Evolutionary conservation across 2,888 invertebrate genomes (phyloP), one percentile per base, ranked within the genome.

Genomic region (Agrochola lychnidis): DNA sequence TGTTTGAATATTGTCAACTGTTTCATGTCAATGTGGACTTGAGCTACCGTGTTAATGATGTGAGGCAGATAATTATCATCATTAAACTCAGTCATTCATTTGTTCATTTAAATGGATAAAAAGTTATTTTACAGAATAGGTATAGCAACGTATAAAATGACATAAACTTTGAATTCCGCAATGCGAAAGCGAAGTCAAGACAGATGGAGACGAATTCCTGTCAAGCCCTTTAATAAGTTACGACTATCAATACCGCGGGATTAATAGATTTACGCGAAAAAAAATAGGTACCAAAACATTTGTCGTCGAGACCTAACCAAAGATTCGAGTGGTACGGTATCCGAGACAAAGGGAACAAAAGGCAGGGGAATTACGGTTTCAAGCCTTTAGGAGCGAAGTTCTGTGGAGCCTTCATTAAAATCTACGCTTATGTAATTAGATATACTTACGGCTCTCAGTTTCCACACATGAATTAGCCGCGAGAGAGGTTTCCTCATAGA

Each of bases 321-420:
- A 88, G 83, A 84, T 87, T 88, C 77, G 88, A 89, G 90, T 87
- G 88, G 88, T 83, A 87, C 86, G 85, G 87, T 87, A 78, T 78
- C 75, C 83, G 84, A 91, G 88, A 94, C 92, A 93, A 94, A 93
- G 91, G 89, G 88, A 91, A 93, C 93, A 93, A 94, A 92, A 92
- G 91, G 88, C 90, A 87, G 89, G 79, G 88, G 90, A 91, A 93
- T 93, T 92, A 94, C 92, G 90, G 91, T 89, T 91, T 91, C 88
- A 90, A 92, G 90, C 90, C 90, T 92, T 92, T 90, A 91, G 87
- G 81, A 85, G 87, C 80, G 87, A 90, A 90, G 88, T 90, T 90
- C 90, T 91, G 89, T 82, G 87, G 86, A 89, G 89, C 91, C 90
- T 93, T 94, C 90, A 93, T 94, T 93, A 92, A 88, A 91, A 91